Base-by-base conservation (phyloP, 1,140 invertebrate genomes). In the Campoletis sonorensis region DNA sequence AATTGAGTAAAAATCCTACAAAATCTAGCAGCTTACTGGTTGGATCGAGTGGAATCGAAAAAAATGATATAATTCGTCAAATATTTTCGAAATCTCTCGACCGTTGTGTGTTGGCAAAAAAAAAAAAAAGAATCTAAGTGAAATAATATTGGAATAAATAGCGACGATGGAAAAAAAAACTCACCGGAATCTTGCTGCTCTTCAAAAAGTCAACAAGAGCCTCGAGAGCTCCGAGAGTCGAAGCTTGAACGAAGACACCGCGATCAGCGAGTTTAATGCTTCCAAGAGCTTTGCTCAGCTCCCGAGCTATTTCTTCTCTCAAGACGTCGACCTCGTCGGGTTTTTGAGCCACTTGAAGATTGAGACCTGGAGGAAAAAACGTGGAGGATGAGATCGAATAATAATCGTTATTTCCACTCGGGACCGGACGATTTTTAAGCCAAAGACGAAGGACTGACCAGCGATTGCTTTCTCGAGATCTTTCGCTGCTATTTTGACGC, bases 181-280 rank as follows among this genome's bases (percentile, higher is more conserved):
- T 95, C 88, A 97, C 96, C 85, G 99, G 98, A 92, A 99, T 99
- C 93, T 99, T 98, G 79, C 98, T 98, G 70, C 95, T 95, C 85
- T 95, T 95, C 18, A 99, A 94, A 92, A 99, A 99, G 88, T 99
- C 98, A 3, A 99, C 93, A 21, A 99, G 92, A 10, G 99, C 99
- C 92, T 99, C 99, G 0, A 99, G 92, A 3, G 99, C 99, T 0
- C 99, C 99, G 1, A 99, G 93, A 71, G 99, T 99, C 0, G 98
- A 99, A 0, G 99, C 99, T 91, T 99, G 99, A 1, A 99, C 99
- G 92, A 98, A 99, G 27, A 99, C 99, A 79, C 99, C 99, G 83
- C 97, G 94, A 85, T 98, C 96, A 67, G 96, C 95, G 76, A 99
- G 92, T 88, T 98, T 98, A 83, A 99, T 99, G 18, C 96, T 95